Evolutionary conservation across 2,888 invertebrate species (phyloP), one percentile per base, ranked within the genome.

Genomic region (Thelaira solivaga): DNA sequence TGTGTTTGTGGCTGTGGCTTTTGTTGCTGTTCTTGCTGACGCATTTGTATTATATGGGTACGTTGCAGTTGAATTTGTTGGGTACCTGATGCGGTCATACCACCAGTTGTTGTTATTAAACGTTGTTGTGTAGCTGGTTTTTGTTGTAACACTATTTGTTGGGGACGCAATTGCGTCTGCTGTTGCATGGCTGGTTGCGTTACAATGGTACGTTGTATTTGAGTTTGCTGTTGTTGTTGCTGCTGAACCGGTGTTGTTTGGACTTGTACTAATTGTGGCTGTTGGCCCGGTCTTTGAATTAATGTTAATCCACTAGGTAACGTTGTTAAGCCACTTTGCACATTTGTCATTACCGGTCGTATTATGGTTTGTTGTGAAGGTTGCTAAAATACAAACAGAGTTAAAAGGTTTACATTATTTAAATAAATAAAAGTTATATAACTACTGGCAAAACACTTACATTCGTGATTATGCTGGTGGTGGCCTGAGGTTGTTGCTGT

Each of bases 261-360:
- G 75, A 89, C 87, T 83, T 89, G 89, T 76, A 89, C 89, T 71
- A 89, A 76, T 82, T 89, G 89, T 31, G 89, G 88, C 79, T 88
- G 89, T 78, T 89, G 89, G 8, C 89, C 89, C 43, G 88, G 89
- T 65, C 89, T 85, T 81, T 89, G 89, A 62, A 89, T 89, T 20
- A 89, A 82, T 45, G 89, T 89, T 49, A 89, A 82, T 34, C 89
- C 89, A 81, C 88, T 88, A 73, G 89, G 89, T 73, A 89, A 81
- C 61, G 87, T 85, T 65, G 88, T 85, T 67, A 87, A 82, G 8
- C 87, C 85, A 13, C 87, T 84, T 76, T 87, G 85, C 11, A 86
- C 83, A 75, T 86, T 86, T 13, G 88, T 82, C 83, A 89, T 84
- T 29, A 89, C 86, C 5, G 89, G 89, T 11, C 89, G 84, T 69